These are phyloP conservation scores for Phallusia fumigata DNA, from an alignment of 23 tunicate genomes.

Conservation along the genomic window DNA sequence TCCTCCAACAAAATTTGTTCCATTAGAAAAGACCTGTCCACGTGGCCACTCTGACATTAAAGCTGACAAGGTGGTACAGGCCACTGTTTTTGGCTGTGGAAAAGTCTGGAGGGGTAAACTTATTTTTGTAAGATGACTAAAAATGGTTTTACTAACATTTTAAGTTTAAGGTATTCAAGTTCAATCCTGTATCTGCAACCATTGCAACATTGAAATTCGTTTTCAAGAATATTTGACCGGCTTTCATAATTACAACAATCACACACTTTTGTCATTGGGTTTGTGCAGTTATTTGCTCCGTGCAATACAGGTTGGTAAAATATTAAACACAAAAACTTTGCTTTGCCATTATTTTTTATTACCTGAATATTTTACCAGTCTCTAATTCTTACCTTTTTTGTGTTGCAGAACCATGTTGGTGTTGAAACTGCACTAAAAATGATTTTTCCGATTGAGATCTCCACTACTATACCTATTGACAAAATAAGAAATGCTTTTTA, in stretches of 20 bases:
- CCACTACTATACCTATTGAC: background rate
- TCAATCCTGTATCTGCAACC: background rate
- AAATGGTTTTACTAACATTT: background rate
- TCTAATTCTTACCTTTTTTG: background rate
- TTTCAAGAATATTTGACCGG: constrained; percentile 18
- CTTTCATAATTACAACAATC: constrained; percentile 14
- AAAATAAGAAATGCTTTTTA: background rate
- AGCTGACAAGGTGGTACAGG: background rate
- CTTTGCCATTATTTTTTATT: background rate
- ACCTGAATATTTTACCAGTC: background rate
- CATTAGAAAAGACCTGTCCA: constrained; percentile 4
- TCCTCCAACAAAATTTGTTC: background rate
- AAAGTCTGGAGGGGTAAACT: background rate
- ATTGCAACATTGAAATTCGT: background rate
- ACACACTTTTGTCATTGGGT: background rate
- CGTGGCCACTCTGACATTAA: background rate
- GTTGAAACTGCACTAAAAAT: constrained; percentile 16
- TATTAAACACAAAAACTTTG: background rate
- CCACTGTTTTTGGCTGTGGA: constrained; percentile 15
- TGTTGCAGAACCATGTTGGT: background rate
- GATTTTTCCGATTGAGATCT: background rate
- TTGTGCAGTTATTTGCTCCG: background rate
- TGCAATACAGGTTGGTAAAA: background rate
- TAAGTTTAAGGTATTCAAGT: background rate
- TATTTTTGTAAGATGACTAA: background rate